phyloP scores from a whole-genome alignment of 2,888 invertebrate genomes.

The Aphodius granarius region DNA sequence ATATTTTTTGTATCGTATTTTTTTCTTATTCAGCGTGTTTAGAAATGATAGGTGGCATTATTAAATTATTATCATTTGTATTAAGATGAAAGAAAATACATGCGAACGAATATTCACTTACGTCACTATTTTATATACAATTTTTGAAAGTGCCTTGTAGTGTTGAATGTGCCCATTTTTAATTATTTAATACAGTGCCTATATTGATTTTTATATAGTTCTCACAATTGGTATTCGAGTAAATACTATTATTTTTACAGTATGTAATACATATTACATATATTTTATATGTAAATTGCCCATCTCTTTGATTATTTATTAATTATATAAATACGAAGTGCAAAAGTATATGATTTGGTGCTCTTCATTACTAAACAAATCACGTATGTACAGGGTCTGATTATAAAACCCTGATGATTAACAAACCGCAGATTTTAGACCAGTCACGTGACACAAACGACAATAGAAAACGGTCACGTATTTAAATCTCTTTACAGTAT shows the following conservation, averaged over 20 bases:
- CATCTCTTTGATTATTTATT: background rate
- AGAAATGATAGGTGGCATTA: background rate
- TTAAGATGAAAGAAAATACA: background rate
- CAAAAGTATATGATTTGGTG: background rate
- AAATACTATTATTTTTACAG: background rate
- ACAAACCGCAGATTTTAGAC: background rate
- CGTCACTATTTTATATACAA: background rate
- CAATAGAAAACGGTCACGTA: background rate
- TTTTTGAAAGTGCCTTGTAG: background rate
- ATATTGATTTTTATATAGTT: background rate
- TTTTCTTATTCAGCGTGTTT: background rate
- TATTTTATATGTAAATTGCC: background rate
- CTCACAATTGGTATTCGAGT: background rate
- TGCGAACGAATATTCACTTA: background rate
- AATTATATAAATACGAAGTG: background rate
- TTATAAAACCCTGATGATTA: background rate
- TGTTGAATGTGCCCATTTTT: background rate
- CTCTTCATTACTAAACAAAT: background rate
- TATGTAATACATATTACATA: too few species aligned
- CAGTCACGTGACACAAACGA: background rate
- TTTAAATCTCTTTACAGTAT: background rate
- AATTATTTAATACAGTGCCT: background rate
- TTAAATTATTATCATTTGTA: background rate
- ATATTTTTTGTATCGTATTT: background rate
- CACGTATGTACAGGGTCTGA: background rate